These are phyloP conservation scores for Tetraodon nigroviridis DNA, from an alignment of 2,113 vertebrate species.

Conservation along the genomic window DNA sequence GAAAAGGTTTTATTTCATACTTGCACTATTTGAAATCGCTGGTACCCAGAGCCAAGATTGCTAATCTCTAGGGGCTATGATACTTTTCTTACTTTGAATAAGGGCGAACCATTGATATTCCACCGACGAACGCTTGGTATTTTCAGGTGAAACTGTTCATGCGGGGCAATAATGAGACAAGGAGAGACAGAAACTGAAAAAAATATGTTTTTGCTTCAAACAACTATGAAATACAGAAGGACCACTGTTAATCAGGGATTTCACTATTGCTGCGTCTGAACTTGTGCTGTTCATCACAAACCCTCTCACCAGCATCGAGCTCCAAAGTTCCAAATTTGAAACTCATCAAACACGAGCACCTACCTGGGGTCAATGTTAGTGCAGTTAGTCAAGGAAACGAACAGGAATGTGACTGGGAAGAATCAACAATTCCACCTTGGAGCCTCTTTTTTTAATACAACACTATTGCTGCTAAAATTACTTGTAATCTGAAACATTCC, in stretches of 20 bases:
- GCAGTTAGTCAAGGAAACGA: conserved; percentile 55
- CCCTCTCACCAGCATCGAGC: conserved; percentile 2
- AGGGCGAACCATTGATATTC: conserved; percentile 69
- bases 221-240: not conserved
- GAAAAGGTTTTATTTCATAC: too few species aligned
- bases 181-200: not conserved
- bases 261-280: not conserved
- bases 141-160: conserved; percentile 71
- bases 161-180: conserved; percentile 49
- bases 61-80: conserved; percentile 19
- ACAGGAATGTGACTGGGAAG: conserved; percentile 64
- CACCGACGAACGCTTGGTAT: conserved; percentile 67
- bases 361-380: conserved; percentile 35
- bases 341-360: not conserved
- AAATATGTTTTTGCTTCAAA: not conserved
- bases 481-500: conserved; percentile 29
- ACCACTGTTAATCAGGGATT: not conserved
- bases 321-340: not conserved
- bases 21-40: not conserved
- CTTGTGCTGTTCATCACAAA: not conserved
- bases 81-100: conserved; percentile 71
- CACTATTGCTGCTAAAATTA: conserved; percentile 3
- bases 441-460: not conserved
- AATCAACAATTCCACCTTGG: conserved; percentile 11
- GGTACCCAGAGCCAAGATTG: conserved; percentile 7